phyloP scores from a whole-genome alignment of 2,797 vertebrate species.

The Cygnus olor region DNA sequence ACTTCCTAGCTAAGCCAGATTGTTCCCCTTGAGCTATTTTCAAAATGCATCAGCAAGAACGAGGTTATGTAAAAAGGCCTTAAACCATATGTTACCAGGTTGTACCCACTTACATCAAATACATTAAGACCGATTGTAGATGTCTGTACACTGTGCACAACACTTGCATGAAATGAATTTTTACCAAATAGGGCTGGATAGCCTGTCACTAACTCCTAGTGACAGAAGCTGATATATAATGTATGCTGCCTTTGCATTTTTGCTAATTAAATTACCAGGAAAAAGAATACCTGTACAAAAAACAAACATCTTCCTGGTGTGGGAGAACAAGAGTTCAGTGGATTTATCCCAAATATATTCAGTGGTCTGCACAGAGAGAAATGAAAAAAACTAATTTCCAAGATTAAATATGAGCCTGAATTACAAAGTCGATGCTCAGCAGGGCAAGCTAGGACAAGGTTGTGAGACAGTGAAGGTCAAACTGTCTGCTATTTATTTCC shows the following conservation, averaged over 20 bases:
- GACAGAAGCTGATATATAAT: constrained; percentile 27
- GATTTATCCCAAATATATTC: constrained; percentile 2
- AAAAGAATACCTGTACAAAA: background rate
- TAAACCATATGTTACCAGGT: constrained; percentile 62
- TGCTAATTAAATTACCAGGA: constrained; percentile 26
- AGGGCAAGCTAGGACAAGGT: background rate
- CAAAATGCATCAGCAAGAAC: constrained; percentile 69
- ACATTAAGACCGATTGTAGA: constrained; percentile 14
- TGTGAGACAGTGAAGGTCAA: background rate
- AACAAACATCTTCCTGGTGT: background rate
- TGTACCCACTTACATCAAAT: constrained; percentile 41
- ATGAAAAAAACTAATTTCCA: constrained; percentile 26
- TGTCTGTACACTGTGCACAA: background rate
- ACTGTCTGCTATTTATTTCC: background rate
- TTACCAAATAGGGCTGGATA: constrained; percentile 3
- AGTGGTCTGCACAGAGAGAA: background rate
- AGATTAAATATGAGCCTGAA: constrained; percentile 38
- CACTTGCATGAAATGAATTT: constrained; percentile 5
- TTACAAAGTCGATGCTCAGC: background rate
- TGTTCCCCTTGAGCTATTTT: constrained; percentile 70
- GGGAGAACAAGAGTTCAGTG: background rate
- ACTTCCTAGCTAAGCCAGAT: constrained; percentile 63
- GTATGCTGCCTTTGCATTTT: constrained; percentile 19
- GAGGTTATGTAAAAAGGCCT: constrained; percentile 62
- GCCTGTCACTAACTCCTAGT: background rate